Evolutionary conservation across 2,888 invertebrate species (phyloP), one percentile per base, ranked within the genome.

Genomic region (Hydraecia micacea): DNA sequence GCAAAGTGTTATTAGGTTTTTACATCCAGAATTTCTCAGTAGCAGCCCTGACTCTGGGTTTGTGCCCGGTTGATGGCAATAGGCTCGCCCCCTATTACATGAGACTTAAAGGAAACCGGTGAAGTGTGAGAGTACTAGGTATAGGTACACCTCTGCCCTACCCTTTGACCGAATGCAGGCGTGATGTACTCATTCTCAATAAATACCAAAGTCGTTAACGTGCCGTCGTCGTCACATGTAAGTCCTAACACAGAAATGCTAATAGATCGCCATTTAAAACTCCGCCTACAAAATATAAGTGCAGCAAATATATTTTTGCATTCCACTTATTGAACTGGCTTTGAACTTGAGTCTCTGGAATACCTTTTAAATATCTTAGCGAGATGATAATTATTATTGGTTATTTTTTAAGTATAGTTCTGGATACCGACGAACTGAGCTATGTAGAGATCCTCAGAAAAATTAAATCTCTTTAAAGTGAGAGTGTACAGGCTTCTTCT

Each of bases 241-340:
- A 88, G 42, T 49, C 49, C 52, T 92, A 91, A 93, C 93, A 92
- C 89, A 89, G 90, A 92, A 93, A 95, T 94, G 95, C 95, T 95
- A 95, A 95, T 95, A 95, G 94, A 93, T 93, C 92, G 91, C 93
- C 93, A 93, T 94, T 94, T 93, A 91, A 89, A 92, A 91, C 91
- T 90, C 91, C 91, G 92, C 86, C 89, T 88, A 90, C 93, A 90
- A 90, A 90, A 91, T 90, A 91, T 91, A 90, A 92, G 89, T 86
- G 86, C 91, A 89, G 93, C 92, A 92, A 93, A 91, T 91, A 90
- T 82, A 91, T 93, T 93, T 94, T 94, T 92, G 93, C 95, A 95
- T 95, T 93, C 95, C 94, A 81, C 83, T 87, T 83, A 78, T 71
- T 69, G 67, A 73, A 66, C 55, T 65, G 76, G 55, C 81, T 80